Conservation (phyloP, 2,113 vertebrate genomes). For the Pelodiscus sinensis region DNA sequence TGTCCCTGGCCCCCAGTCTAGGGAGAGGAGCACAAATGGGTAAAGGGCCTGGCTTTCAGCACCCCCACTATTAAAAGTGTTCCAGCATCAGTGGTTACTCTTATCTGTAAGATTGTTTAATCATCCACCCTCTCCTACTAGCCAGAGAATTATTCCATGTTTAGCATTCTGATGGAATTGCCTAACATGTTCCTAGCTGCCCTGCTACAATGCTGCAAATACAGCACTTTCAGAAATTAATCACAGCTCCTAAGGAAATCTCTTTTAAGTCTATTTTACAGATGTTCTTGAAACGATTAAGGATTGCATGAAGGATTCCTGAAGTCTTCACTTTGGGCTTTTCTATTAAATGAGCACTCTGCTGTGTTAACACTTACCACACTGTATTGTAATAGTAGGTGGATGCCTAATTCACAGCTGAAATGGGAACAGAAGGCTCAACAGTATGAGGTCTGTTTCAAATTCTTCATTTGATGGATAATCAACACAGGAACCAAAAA, state of each 20-base stretch:
- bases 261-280: background rate
- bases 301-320: background rate
- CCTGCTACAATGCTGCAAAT: background rate
- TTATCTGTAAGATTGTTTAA: background rate
- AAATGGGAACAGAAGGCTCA: background rate
- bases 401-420: background rate
- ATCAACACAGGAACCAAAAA: background rate
- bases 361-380: background rate
- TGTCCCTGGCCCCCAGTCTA: too few species aligned
- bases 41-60: too few species aligned
- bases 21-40: too few species aligned
- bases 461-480: background rate
- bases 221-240: rapidly evolving
- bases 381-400: background rate
- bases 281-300: slow-evolving; percentile 9
- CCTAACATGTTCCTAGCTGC: background rate
- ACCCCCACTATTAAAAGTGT: too few species aligned
- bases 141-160: background rate
- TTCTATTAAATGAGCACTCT: slow-evolving; percentile 1
- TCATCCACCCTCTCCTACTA: background rate
- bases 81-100: background rate
- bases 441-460: background rate
- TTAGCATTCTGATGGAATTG: background rate
- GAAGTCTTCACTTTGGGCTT: slow-evolving; percentile 3
- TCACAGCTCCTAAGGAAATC: background rate